Evolutionary conservation across 2,888 invertebrate species (phyloP).

Genomic region (Octodonta nipae): DNA sequence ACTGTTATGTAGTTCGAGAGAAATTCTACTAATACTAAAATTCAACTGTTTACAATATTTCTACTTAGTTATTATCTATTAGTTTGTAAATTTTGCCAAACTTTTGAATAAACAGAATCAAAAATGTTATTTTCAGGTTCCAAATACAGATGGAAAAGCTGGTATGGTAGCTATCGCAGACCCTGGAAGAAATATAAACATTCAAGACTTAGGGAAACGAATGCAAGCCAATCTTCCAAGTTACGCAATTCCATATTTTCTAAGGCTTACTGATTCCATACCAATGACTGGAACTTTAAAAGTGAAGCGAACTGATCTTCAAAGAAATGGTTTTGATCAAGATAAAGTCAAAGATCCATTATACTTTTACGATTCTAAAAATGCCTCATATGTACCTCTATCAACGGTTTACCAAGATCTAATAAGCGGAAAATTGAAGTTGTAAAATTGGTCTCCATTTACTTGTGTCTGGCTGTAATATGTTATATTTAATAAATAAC

Average conservation of each 20-base stretch:
- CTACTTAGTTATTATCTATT: background rate
- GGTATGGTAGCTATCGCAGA: constrained; percentile 89
- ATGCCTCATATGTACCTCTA: constrained; percentile 24
- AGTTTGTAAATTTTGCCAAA: too few species aligned
- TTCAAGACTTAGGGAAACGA: constrained; percentile 47
- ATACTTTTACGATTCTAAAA: constrained; percentile 43
- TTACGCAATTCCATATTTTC: constrained; percentile 81
- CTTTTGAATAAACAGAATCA: too few species aligned
- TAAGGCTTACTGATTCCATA: constrained; percentile 62
- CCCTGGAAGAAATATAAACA: constrained; percentile 44
- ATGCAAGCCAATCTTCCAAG: constrained; percentile 60
- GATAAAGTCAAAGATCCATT: constrained; percentile 54
- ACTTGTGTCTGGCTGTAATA: too few species aligned
- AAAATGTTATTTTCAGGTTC: too few species aligned
- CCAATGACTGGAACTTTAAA: constrained; percentile 86
- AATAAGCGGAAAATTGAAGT: constrained; percentile 20
- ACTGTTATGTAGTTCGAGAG: too few species aligned
- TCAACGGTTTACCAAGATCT: constrained; percentile 27
- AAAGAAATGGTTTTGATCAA: constrained; percentile 72
- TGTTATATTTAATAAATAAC: too few species aligned
- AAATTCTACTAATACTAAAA: too few species aligned
- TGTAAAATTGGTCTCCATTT: too few species aligned
- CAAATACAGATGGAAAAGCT: constrained; percentile 70
- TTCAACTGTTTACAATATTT: background rate
- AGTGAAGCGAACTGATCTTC: constrained; percentile 75